phyloP scores from a whole-genome alignment of 2,888 invertebrate species.

The Nomada goodeniana region DNA sequence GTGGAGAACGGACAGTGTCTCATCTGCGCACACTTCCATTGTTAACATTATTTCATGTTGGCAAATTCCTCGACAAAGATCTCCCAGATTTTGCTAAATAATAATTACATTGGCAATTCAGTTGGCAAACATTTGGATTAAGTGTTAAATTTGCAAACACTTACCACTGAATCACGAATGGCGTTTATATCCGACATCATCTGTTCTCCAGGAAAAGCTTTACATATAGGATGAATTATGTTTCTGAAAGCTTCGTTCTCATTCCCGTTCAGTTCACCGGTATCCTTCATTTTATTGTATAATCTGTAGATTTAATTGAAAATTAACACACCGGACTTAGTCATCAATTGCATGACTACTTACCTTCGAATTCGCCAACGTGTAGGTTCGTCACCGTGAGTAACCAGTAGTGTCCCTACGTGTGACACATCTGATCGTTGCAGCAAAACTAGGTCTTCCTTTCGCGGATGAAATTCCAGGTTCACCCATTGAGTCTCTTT shows the following conservation, averaged over 20 bases:
- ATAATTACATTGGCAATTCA: not conserved
- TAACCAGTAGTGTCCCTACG: constrained; percentile 85
- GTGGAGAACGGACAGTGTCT: constrained; percentile 79
- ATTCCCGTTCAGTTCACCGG: constrained; percentile 74
- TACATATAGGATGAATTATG: constrained; percentile 79
- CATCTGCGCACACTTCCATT: constrained; percentile 79
- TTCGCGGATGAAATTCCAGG: constrained; percentile 84
- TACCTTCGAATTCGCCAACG: constrained; percentile 82
- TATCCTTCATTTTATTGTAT: constrained; percentile 79
- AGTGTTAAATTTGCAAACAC: constrained; percentile 5
- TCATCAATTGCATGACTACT: constrained; percentile 12
- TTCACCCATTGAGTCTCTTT: constrained; percentile 82
- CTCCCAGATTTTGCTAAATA: constrained; percentile 78
- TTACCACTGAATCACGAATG: constrained; percentile 80
- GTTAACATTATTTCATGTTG: constrained; percentile 81
- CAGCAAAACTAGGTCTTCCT: constrained; percentile 84
- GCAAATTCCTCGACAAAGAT: constrained; percentile 79
- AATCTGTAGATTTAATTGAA: constrained; percentile 69
- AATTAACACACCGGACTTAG: not conserved
- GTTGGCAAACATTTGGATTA: not conserved
- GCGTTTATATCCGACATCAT: constrained; percentile 75
- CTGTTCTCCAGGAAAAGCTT: constrained; percentile 78
- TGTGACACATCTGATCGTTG: constrained; percentile 82
- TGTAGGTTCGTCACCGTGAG: constrained; percentile 86
- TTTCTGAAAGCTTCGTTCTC: constrained; percentile 78